A percentile compares a stretch with the other conserved stretches of the same genome.
Evolutionary conservation across 2,797 vertebrate genomes (phyloP).

Genomic region (Diplodus sargus): DNA sequence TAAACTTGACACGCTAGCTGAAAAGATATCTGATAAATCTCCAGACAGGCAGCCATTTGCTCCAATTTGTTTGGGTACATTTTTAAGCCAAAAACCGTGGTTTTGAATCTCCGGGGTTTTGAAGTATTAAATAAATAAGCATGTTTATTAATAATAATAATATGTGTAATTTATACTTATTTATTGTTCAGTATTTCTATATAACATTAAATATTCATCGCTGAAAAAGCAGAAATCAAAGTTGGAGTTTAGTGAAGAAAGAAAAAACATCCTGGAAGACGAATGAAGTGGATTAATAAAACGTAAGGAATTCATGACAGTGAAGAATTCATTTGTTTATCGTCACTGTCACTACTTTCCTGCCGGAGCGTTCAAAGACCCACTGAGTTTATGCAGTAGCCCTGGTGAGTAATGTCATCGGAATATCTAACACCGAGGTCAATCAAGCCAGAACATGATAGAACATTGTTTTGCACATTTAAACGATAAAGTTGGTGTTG

Average conservation of each 20-base stretch:
- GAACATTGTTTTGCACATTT: background rate
- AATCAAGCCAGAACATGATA: background rate
- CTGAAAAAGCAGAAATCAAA: background rate
- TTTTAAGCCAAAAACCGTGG: too few relatives aligned
- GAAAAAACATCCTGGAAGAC: background rate
- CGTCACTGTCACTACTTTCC: background rate
- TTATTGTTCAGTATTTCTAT: background rate
- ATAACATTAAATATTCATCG: background rate
- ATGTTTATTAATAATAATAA: background rate
- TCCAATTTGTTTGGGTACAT: background rate
- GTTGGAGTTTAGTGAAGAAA: background rate
- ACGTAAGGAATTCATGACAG: background rate
- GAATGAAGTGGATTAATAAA: background rate
- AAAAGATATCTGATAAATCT: constrained; percentile 1
- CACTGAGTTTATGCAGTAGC: background rate
- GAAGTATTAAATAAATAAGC: background rate
- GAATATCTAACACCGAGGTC: background rate
- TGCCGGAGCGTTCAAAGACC: background rate
- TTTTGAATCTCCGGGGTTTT: too few relatives aligned
- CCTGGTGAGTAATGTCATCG: background rate
- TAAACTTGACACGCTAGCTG: background rate
- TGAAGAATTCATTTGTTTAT: background rate
- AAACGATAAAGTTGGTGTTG: background rate
- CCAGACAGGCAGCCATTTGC: background rate
- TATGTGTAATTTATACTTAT: background rate